Evolutionary conservation across 2,888 invertebrate genomes (phyloP).

Genomic region (Invenusta paracnida): DNA sequence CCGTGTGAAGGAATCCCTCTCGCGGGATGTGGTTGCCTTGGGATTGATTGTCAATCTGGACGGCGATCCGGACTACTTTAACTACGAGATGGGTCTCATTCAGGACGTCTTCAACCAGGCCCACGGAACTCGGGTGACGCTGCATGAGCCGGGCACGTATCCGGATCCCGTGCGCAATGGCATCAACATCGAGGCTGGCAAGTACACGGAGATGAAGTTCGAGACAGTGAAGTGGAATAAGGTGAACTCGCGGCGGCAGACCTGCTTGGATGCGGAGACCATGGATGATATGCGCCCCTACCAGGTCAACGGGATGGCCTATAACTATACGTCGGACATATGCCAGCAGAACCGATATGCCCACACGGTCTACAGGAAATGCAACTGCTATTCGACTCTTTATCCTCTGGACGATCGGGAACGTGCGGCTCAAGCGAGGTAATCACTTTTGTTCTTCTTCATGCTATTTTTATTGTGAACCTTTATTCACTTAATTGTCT

Average conservation of each 20-base stretch:
- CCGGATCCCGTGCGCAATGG: conserved; percentile 25
- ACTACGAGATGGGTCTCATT: conserved; percentile 24
- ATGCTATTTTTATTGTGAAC: no score
- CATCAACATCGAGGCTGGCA: conserved; percentile 35
- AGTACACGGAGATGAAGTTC: conserved; percentile 34
- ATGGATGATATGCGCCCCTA: background rate
- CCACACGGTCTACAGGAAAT: background rate
- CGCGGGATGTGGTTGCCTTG: background rate
- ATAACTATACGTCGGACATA: conserved; percentile 32
- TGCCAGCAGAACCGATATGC: conserved; percentile 27
- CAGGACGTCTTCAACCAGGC: conserved; percentile 39
- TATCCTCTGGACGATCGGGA: conserved; percentile 4
- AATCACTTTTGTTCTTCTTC: no score
- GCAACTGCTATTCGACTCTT: conserved; percentile 38
- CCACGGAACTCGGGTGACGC: conserved; percentile 27
- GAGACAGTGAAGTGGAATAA: conserved; percentile 27
- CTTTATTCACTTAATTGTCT: no score
- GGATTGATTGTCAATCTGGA: conserved; percentile 35
- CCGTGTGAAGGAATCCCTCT: background rate
- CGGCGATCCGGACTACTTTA: background rate
- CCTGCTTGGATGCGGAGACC: background rate
- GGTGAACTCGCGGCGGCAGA: background rate
- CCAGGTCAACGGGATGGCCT: background rate
- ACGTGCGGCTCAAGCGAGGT: background rate
- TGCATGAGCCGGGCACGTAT: conserved; percentile 29